These are phyloP conservation scores for Calephelis virginiensis DNA, from an alignment of 1,140 invertebrate genomes.

Conservation along the genomic window DNA sequence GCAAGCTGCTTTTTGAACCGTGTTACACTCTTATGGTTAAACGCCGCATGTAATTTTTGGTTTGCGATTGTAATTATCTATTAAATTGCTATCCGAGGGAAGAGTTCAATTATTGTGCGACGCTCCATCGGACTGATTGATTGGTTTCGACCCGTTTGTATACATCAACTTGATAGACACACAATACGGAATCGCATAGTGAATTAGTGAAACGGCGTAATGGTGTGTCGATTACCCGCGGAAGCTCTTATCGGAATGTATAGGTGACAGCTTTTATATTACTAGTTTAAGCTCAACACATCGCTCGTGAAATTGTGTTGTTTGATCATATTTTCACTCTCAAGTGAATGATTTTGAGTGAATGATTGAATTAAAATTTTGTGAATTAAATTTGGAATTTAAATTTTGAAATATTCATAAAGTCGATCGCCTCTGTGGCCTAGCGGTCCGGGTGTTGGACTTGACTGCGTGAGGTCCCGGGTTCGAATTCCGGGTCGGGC, in stretches of 20 bases:
- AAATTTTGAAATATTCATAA: too few species aligned
- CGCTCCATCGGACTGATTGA: conserved; percentile 67
- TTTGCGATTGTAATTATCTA: conserved; percentile 74
- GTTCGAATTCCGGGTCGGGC: too few species aligned
- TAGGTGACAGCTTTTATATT: too few species aligned
- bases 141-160: conserved; percentile 63
- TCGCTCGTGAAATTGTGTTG: too few species aligned
- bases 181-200: conserved; percentile 48
- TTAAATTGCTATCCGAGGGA: conserved; percentile 63
- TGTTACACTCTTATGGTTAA: conserved; percentile 66
- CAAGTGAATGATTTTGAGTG: too few species aligned
- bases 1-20: conserved; percentile 54
- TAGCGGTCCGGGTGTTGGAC: too few species aligned
- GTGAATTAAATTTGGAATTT: too few species aligned
- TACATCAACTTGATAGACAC: conserved; percentile 61
- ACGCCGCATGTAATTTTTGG: conserved; percentile 70
- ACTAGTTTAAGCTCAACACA: too few species aligned
- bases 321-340: too few species aligned
- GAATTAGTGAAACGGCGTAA: conserved; percentile 43
- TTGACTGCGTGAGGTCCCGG: too few species aligned
- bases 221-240: conserved; percentile 18
- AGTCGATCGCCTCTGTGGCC: too few species aligned
- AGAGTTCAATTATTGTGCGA: conserved; percentile 70
- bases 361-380: too few species aligned
- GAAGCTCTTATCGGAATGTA: not conserved